phyloP scores from a whole-genome alignment of 2,797 vertebrate genomes.

The Nothura maculosa region DNA sequence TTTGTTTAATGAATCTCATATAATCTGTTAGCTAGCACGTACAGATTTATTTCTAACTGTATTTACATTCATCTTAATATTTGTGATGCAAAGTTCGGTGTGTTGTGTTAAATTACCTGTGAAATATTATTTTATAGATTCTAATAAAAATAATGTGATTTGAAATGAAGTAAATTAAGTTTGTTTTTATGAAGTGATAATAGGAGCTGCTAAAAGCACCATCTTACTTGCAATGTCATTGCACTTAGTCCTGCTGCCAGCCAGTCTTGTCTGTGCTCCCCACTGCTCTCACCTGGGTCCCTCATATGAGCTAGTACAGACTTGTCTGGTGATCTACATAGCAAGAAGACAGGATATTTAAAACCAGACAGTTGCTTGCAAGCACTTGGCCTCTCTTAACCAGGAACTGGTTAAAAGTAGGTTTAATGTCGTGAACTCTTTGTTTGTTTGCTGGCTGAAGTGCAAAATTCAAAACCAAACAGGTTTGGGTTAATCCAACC shows the following conservation, averaged over 20 bases:
- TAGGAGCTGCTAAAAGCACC: not conserved
- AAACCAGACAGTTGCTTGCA: not conserved
- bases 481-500: not conserved
- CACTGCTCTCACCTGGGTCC: not conserved
- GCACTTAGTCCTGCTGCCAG: not conserved
- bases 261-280: not conserved
- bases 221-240: not conserved
- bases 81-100: not conserved
- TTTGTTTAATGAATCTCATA: not conserved
- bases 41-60: not conserved
- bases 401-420: not conserved
- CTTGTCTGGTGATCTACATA: too few relatives aligned
- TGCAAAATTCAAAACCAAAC: not conserved
- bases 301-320: not conserved
- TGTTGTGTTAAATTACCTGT: not conserved
- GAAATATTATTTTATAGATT: not conserved
- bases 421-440: not conserved
- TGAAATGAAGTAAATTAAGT: not conserved
- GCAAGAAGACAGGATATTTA: not conserved
- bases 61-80: not conserved
- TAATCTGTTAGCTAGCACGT: not conserved
- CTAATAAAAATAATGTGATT: not conserved
- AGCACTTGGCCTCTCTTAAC: not conserved
- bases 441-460: not conserved
- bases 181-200: not conserved